Evolutionary conservation across 2,113 vertebrate species (phyloP).

Genomic region (Ibidorhyncha struthersii): DNA sequence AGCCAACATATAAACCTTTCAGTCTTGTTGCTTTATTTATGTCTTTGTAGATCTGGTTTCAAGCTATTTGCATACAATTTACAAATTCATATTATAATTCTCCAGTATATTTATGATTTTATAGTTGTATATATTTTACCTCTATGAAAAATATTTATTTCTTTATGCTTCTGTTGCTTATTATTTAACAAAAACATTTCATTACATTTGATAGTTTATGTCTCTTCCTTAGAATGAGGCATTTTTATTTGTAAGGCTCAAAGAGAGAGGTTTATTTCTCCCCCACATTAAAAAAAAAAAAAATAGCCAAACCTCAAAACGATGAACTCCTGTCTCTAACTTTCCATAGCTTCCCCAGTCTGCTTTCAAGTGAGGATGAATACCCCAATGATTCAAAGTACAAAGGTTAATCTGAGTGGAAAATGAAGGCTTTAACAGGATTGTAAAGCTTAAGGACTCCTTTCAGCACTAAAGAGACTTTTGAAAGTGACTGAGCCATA

Average conservation of each 20-base stretch:
- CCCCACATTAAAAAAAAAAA: background rate
- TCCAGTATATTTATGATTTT: constrained; percentile 83
- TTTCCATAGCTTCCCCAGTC: constrained; percentile 16
- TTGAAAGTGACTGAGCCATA: constrained; percentile 30
- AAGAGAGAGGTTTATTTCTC: constrained; percentile 38
- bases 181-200: constrained; percentile 84
- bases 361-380: constrained; percentile 60
- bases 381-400: constrained; percentile 44
- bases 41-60: constrained; percentile 83
- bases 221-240: constrained; percentile 73
- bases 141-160: constrained; percentile 83
- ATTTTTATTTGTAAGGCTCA: constrained; percentile 66
- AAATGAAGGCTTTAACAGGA: constrained; percentile 65
- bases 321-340: constrained; percentile 6
- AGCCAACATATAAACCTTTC: constrained; percentile 84
- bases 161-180: constrained; percentile 77
- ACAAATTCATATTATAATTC: constrained; percentile 84
- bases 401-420: constrained; percentile 69
- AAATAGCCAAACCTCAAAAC: background rate
- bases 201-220: constrained; percentile 81
- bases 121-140: constrained; percentile 84
- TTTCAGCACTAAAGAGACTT: constrained; percentile 52
- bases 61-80: constrained; percentile 86
- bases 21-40: constrained; percentile 85
- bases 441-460: constrained; percentile 62